Evolutionary conservation across 2,113 vertebrate species (phyloP), one percentile per base, ranked within the genome.

Genomic region (Melanostigma gelatinosum): DNA sequence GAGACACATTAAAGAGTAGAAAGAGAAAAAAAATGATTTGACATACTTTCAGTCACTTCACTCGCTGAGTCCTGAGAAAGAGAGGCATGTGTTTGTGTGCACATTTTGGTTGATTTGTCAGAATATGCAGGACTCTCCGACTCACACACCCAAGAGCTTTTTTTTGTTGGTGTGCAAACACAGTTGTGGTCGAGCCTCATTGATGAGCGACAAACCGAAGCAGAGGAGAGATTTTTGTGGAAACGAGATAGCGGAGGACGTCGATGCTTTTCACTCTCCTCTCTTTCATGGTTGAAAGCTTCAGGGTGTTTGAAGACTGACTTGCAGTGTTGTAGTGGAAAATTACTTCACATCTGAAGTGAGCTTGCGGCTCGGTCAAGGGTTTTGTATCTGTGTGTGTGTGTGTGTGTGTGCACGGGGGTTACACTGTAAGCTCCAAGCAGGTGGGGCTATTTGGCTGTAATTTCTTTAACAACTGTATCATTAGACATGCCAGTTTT

Each of bases 331-430:
- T 88, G 85, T 86, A 75, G 83, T 75, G 78, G 80, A 81, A 89
- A 92, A 90, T 85, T 22, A 86, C 58, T 79, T 75, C 65, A 76
- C 63, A 76, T 90, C 79, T 88, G 65, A 88, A 90, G 60, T 68
- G 68, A 81, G 81, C 82, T 75, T 1, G 11, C 48, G 32, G 63
- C 46, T 80, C 40, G 36, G 87, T 84, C 80, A 86, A 27, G 58
- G 72, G 55, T 18, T 75, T 63, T 79, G 2, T 16, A 40, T 72
- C 34, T 79, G 36, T 8, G 38, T 69, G 61, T 69, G 29, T 63
- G 46, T 78, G 62, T 72, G 32, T 64, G 48, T 79, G 54, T 80
- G 38, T 62, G 65, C 44, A 72, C 24, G 72, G 36, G 67, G 74
- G n/a, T 71, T 71, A 66, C 78, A 57, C n/a, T 57, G 24, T 15